These are phyloP conservation scores for Porites divaricata DNA, from an alignment of 92 coral and sea anemone species.

Conservation along the genomic window DNA sequence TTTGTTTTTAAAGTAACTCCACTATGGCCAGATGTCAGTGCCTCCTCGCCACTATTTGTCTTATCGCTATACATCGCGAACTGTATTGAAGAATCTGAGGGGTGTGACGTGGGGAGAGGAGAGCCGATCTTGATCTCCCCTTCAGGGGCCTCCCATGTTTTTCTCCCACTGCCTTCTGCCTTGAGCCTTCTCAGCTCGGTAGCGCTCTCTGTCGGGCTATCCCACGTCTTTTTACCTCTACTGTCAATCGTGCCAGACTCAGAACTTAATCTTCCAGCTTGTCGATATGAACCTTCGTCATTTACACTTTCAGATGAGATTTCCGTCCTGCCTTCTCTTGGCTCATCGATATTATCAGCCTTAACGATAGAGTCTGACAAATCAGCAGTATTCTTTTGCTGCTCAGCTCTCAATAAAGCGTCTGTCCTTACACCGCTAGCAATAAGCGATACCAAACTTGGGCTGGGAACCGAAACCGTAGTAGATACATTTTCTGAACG, in stretches of 20 bases:
- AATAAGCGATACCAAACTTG: constrained; percentile 81
- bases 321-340: neutral
- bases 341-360: constrained; percentile 3
- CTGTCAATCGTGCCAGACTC: constrained; percentile 20
- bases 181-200: constrained; percentile 34
- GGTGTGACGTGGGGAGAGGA: constrained; percentile 71
- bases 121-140: constrained; percentile 60
- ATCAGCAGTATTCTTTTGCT: neutral
- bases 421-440: constrained; percentile 87
- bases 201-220: constrained; percentile 31
- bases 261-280: neutral
- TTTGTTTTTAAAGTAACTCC: neutral
- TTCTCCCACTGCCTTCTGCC: constrained; percentile 56
- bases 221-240: constrained; percentile 67
- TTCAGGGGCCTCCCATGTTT: constrained; percentile 72
- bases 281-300: neutral
- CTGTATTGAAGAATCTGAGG: constrained; percentile 85
- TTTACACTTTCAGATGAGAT: neutral
- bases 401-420: constrained; percentile 60
- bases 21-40: neutral
- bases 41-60: constrained; percentile 1
- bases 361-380: constrained; percentile 16
- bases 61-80: constrained; percentile 70
- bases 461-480: constrained; percentile 56
- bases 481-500: neutral